phyloP scores from a whole-genome alignment of 2,797 vertebrate genomes.

The Acrossocheilus fasciatus region DNA sequence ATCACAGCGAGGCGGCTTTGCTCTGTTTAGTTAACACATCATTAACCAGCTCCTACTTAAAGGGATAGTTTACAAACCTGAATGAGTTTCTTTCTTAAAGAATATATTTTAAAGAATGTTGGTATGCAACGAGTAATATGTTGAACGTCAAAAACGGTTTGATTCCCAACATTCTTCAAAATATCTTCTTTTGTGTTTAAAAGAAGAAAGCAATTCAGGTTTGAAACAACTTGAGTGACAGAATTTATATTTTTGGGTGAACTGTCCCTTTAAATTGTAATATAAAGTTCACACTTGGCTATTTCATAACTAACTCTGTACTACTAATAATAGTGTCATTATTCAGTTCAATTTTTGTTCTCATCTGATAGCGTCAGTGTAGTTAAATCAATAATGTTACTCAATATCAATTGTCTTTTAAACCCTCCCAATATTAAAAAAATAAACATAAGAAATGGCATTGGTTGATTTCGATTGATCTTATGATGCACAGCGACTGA shows the following conservation, averaged over 20 bases:
- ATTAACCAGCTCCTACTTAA: not conserved
- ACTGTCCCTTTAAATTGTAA: not conserved
- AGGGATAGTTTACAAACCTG: not conserved
- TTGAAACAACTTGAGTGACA: not conserved
- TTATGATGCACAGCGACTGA: not conserved
- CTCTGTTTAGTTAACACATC: conserved; percentile 60
- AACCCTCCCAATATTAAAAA: not conserved
- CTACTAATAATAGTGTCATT: not conserved
- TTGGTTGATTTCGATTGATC: not conserved
- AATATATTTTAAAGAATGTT: not conserved
- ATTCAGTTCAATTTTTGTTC: not conserved
- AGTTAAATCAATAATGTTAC: not conserved
- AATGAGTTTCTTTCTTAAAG: not conserved
- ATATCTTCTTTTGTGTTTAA: not conserved
- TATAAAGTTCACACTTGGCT: not conserved
- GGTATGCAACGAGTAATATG: not conserved
- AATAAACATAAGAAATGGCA: not conserved
- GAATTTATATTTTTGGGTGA: not conserved
- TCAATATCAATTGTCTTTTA: not conserved
- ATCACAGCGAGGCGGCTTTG: conserved; percentile 15
- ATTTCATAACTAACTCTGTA: not conserved
- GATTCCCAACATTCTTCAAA: not conserved
- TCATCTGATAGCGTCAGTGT: not conserved
- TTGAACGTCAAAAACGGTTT: not conserved
- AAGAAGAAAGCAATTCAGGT: not conserved